Evolutionary conservation across 2,113 vertebrate genomes (phyloP).

Genomic region (rabbit (Oryctolagus cuniculus)): DNA sequence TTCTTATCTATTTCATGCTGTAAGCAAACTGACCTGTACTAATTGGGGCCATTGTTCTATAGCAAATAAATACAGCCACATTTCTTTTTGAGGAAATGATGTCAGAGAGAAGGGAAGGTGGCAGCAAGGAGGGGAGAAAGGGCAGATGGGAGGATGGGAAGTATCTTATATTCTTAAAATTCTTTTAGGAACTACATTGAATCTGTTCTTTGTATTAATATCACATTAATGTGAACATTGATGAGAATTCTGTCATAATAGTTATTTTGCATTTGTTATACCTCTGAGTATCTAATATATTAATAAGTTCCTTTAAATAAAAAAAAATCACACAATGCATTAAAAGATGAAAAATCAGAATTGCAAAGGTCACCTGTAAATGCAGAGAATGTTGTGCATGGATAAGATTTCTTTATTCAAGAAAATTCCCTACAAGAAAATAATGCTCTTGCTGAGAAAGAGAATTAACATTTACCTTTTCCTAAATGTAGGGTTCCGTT

Average conservation of each 20-base stretch:
- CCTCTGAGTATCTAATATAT: no score
- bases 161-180: no score
- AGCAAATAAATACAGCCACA: not conserved
- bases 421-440: not conserved
- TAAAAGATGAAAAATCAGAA: not conserved
- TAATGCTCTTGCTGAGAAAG: not conserved
- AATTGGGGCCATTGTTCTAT: not conserved
- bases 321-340: no score
- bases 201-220: no score
- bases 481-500: not conserved
- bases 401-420: not conserved
- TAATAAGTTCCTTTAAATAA: no score
- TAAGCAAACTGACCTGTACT: not conserved
- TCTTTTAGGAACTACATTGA: no score
- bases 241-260: no score
- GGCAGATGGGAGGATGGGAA: not conserved
- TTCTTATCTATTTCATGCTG: not conserved
- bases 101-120: not conserved
- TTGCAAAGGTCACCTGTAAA: not conserved
- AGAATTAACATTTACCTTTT: not conserved
- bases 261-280: no score
- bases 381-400: not conserved
- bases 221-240: no score
- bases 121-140: not conserved
- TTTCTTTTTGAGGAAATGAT: conserved; percentile 14